A percentile compares a stretch with the other conserved stretches of the same genome.
These are phyloP conservation scores for Ferrisia virgata DNA, from an alignment of 2,888 invertebrate genomes.

Conservation along the genomic window DNA sequence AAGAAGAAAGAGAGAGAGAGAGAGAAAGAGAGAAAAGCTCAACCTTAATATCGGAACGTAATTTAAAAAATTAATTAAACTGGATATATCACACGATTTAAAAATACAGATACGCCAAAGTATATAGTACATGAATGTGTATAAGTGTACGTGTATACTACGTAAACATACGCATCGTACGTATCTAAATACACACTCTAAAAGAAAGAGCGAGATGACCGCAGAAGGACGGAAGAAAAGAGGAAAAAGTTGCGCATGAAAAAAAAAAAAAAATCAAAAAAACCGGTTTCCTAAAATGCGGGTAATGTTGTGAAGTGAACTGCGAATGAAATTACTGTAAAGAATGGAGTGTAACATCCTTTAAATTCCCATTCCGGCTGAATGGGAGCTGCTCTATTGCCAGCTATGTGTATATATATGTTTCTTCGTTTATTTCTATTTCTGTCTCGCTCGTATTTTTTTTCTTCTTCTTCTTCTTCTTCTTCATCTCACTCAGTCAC, in stretches of 20 bases:
- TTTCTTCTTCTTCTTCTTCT: conserved; percentile 24
- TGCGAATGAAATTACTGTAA: conserved; percentile 42
- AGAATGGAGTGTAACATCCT: conserved; percentile 40
- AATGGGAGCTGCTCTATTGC: background rate
- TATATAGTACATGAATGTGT: conserved; percentile 39
- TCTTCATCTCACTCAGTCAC: conserved; percentile 43
- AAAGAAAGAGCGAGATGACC: conserved; percentile 39
- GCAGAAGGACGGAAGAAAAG: conserved; percentile 48
- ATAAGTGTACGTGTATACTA: background rate
- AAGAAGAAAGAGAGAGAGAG: background rate
- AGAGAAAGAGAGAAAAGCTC: background rate
- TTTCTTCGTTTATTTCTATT: background rate
- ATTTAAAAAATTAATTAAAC: conserved; percentile 34
- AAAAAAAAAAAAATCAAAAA: conserved; percentile 11
- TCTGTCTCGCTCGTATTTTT: conserved; percentile 32
- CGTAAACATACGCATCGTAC: background rate
- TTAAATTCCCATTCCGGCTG: conserved; percentile 36
- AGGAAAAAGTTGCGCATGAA: conserved; percentile 46
- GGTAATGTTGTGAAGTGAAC: conserved; percentile 43
- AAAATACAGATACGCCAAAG: conserved; percentile 44
- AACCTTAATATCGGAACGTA: conserved; percentile 27
- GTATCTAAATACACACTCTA: conserved; percentile 27
- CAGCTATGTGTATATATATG: too few relatives aligned
- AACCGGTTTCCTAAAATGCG: conserved; percentile 42
- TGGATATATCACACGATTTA: conserved; percentile 45